These are phyloP conservation scores for Adelges cooleyi DNA, from an alignment of 1,140 invertebrate species.

Conservation along the genomic window DNA sequence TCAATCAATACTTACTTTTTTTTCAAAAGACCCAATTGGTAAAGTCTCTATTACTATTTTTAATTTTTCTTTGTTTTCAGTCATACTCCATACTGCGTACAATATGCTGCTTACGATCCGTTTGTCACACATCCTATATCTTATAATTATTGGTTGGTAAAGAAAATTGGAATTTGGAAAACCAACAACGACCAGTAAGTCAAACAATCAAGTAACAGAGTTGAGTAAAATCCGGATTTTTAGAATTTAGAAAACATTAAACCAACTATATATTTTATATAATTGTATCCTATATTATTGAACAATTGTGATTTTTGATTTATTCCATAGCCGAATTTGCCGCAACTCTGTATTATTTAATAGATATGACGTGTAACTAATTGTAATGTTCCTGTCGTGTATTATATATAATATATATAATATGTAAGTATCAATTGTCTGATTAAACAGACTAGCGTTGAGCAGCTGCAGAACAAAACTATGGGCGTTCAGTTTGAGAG, in stretches of 20 bases:
- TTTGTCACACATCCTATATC: conserved; percentile 81
- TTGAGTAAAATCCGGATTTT: no score
- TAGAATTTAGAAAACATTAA: neutral
- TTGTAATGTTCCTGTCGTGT: neutral
- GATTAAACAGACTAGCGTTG: conserved; percentile 78
- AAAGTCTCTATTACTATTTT: no score
- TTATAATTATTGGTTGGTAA: conserved; percentile 93
- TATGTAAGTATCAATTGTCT: no score
- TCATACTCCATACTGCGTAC: conserved; percentile 86
- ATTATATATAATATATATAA: no score
- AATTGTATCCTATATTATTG: no score
- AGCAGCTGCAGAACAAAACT: conserved; percentile 77
- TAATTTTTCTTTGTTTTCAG: no score
- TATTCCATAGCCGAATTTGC: neutral
- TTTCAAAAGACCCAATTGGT: no score
- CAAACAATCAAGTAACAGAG: neutral
- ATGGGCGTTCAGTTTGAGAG: conserved; percentile 92
- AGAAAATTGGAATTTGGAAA: conserved; percentile 94
- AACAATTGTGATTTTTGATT: no score
- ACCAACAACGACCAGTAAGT: conserved; percentile 45
- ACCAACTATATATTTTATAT: neutral
- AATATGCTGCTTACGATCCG: conserved; percentile 91
- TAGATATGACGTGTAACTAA: neutral
- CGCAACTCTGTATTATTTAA: neutral
- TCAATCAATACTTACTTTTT: no score